Evolutionary conservation across 2,888 invertebrate genomes (phyloP).

Genomic region (Macrophya alboannulata): DNA sequence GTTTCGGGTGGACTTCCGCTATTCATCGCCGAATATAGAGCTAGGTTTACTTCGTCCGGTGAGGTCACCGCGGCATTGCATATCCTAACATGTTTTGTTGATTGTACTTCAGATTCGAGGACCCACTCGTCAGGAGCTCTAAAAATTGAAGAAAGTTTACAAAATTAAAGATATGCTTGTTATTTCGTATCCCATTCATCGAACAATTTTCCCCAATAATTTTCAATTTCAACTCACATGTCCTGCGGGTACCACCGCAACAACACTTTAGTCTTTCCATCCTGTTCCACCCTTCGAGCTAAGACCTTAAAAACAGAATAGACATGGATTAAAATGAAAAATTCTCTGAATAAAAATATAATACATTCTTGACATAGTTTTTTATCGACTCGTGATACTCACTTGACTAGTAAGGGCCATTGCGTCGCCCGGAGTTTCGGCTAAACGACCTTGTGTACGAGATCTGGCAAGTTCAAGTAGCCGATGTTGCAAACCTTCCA

Average conservation of each 20-base stretch:
- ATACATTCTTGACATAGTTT: neutral
- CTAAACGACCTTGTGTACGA: slow-evolving; percentile 85
- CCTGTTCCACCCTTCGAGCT: slow-evolving; percentile 85
- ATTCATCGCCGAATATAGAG: slow-evolving; percentile 74
- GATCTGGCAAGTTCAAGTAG: slow-evolving; percentile 84
- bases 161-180: slow-evolving; percentile 71
- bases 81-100: slow-evolving; percentile 76
- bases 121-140: slow-evolving; percentile 95
- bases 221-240: slow-evolving; percentile 86
- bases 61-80: slow-evolving; percentile 70
- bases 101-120: slow-evolving; percentile 82
- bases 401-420: slow-evolving; percentile 88
- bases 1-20: slow-evolving; percentile 67
- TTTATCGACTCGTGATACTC: slow-evolving; percentile 61
- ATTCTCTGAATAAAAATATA: neutral
- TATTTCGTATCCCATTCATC: slow-evolving; percentile 56
- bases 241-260: slow-evolving; percentile 92
- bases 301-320: slow-evolving; percentile 80
- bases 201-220: neutral
- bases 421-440: slow-evolving; percentile 85
- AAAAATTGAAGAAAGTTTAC: slow-evolving; percentile 70
- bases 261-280: slow-evolving; percentile 87
- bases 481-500: slow-evolving; percentile 95
- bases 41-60: slow-evolving; percentile 71
- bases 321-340: neutral